Base-by-base conservation (phyloP, 1,140 invertebrate species). In the Pseudomyrmex dendroicus region DNA sequence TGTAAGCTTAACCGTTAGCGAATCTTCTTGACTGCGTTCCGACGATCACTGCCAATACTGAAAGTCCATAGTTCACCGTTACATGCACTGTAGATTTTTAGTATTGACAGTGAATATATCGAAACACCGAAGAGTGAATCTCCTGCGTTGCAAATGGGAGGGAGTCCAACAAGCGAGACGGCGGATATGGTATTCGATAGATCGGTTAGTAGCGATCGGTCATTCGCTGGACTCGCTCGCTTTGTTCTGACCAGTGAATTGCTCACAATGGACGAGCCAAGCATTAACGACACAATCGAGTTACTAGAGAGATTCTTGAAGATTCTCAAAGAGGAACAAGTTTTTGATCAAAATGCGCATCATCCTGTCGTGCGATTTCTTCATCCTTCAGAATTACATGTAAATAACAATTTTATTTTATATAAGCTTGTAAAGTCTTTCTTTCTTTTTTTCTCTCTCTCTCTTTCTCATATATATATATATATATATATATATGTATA, bases 381-480 rank as follows among this genome's bases (percentile, higher is more conserved):
- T 13, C 92, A 94, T 87, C 94, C 94, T 0, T 15, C 90, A 2
- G 88, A 93, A 66, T 86, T 95, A 0, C 84, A 93, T 89, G 94
- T 94, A 73, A 89, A 80, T 59, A 70, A 1, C 1, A 52, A 35
- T 50, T 67, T 67, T 35, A 35, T 35, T 35, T 35, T 35, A 5
- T 35, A 35, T 35, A 35, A 35, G 5, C 0, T 35, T 35, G 35
- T 35, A 35, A 35, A 35, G 0, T 35, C 5, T 35, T 35, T 35
- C 5, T 35, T 35, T 35, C 35, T 35, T 35, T 35, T 35, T 5
- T 35, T 35, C 5, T 35, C 35, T 35, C 25, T 35, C 35, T 35
- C 35, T 35, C 35, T 35, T 0, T 35, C 35, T 35, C 35, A 7
- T 7, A 35, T 35, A 35, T 25, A 25, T 25, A 2, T 25, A 25